Evolutionary conservation across 1,140 invertebrate species (phyloP).

Genomic region (Lycorma delicatula): DNA sequence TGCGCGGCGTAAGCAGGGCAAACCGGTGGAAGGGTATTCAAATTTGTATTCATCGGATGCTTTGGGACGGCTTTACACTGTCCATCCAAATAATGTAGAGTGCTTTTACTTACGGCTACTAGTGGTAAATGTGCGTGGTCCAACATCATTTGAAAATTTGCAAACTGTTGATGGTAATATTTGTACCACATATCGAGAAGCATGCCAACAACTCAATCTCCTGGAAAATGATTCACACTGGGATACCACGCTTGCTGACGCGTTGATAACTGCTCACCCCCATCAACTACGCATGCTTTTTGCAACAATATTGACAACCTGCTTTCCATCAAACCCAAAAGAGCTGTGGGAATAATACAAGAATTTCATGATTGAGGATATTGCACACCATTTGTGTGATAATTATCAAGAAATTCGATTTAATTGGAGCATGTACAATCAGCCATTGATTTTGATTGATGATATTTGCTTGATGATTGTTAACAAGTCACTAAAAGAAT

Average conservation of each 20-base stretch:
- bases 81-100: slow-evolving; percentile 35
- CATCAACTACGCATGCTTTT: slow-evolving; percentile 39
- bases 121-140: slow-evolving; percentile 39
- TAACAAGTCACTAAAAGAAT: slow-evolving; percentile 8
- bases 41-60: slow-evolving; percentile 23
- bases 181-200: slow-evolving; percentile 35
- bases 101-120: slow-evolving; percentile 38
- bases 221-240: slow-evolving; percentile 32
- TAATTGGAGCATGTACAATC: slow-evolving; percentile 29
- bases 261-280: slow-evolving; percentile 28
- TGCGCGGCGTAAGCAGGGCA: slow-evolving; percentile 25
- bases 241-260: slow-evolving; percentile 31
- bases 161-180: slow-evolving; percentile 37
- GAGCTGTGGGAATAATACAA: slow-evolving; percentile 36
- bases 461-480: slow-evolving; percentile 34
- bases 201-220: slow-evolving; percentile 33
- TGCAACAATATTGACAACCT: slow-evolving; percentile 34
- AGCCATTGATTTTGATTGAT: slow-evolving; percentile 35
- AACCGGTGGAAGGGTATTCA: slow-evolving; percentile 29
- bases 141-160: slow-evolving; percentile 39
- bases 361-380: slow-evolving; percentile 32
- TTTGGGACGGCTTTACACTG: slow-evolving; percentile 33
- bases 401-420: too few species aligned
- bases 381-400: slow-evolving; percentile 24
- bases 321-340: slow-evolving; percentile 29